These are phyloP conservation scores for Netelia fuscicornis DNA, from an alignment of 2,888 invertebrate genomes.

Conservation along the genomic window DNA sequence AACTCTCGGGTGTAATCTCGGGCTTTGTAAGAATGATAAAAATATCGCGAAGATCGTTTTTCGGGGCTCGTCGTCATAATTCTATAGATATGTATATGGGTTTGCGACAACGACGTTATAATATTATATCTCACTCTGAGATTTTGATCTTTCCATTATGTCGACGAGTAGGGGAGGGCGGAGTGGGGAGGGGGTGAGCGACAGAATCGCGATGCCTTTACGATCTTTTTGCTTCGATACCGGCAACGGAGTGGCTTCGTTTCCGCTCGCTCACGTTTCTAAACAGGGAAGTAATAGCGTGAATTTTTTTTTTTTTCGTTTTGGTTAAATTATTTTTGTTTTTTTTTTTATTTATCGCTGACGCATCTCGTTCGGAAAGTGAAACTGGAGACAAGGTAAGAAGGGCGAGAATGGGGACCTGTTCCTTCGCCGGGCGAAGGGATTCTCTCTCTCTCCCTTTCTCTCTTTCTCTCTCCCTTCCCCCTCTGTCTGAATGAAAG, in stretches of 20 bases:
- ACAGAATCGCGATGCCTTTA: conserved; percentile 22
- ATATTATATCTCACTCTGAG: conserved; percentile 40
- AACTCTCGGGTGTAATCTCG: conserved; percentile 28
- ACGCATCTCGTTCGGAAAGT: conserved; percentile 21
- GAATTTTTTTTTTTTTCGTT: conserved; percentile 24
- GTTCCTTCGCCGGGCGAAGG: conserved; percentile 42
- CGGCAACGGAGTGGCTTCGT: neutral
- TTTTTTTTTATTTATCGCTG: conserved; percentile 1
- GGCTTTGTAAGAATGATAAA: conserved; percentile 25
- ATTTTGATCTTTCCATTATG: conserved; percentile 53
- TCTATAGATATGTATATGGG: neutral
- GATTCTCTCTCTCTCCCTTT: neutral
- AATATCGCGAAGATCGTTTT: conserved; percentile 34
- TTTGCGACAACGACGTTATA: conserved; percentile 31
- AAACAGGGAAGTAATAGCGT: neutral
- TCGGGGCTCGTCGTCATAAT: conserved; percentile 8
- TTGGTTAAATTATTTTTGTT: neutral
- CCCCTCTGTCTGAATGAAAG: conserved; percentile 35
- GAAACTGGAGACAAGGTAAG: conserved; percentile 54
- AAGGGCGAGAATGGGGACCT: conserved; percentile 52
- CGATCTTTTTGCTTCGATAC: conserved; percentile 33
- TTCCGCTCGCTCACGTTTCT: conserved; percentile 8
- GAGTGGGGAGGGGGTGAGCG: conserved; percentile 31
- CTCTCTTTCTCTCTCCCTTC: conserved; percentile 1
- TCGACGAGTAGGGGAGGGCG: no score